Percentiles rank a stretch among this genome's conserved stretches.
These are phyloP conservation scores for Engraulis encrasicolus DNA, from an alignment of 2,113 vertebrate genomes.

Conservation along the genomic window DNA sequence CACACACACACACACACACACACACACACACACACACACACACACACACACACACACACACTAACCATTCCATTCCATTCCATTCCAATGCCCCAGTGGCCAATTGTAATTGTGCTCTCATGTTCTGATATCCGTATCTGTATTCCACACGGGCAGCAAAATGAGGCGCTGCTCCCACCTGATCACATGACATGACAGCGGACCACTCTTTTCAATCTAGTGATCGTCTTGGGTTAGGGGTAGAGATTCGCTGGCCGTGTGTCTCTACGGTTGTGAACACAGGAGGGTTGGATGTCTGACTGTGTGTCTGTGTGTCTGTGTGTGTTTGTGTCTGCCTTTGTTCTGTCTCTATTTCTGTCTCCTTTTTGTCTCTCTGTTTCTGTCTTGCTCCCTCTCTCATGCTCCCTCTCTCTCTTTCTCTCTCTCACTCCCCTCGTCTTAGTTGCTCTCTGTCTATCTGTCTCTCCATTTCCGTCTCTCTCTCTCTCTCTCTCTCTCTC, in stretches of 20 bases:
- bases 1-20: neutral
- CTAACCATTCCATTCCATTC: neutral
- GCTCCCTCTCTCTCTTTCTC: too few relatives aligned
- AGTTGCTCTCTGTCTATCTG: too few relatives aligned
- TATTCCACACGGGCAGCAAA: neutral
- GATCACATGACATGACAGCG: neutral
- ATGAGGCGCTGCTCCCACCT: neutral
- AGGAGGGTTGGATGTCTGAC: too few relatives aligned
- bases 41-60: neutral
- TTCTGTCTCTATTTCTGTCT: too few relatives aligned
- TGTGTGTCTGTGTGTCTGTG: neutral
- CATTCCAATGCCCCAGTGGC: neutral
- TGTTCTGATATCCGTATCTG: neutral
- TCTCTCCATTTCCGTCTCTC: too few relatives aligned
- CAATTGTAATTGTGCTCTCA: neutral
- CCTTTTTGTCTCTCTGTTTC: conserved; percentile 41
- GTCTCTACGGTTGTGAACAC: neutral
- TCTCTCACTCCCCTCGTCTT: neutral
- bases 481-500: too few relatives aligned
- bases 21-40: neutral
- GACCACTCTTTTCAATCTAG: neutral
- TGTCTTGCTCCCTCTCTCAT: too few relatives aligned
- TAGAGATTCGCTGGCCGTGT: neutral
- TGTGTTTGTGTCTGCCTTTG: too few relatives aligned
- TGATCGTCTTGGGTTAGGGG: neutral